A percentile compares a stretch with the other conserved stretches of the same genome.
Evolutionary conservation across 2,113 vertebrate genomes (phyloP).

Genomic region (Oxygymnocypris stewartii): DNA sequence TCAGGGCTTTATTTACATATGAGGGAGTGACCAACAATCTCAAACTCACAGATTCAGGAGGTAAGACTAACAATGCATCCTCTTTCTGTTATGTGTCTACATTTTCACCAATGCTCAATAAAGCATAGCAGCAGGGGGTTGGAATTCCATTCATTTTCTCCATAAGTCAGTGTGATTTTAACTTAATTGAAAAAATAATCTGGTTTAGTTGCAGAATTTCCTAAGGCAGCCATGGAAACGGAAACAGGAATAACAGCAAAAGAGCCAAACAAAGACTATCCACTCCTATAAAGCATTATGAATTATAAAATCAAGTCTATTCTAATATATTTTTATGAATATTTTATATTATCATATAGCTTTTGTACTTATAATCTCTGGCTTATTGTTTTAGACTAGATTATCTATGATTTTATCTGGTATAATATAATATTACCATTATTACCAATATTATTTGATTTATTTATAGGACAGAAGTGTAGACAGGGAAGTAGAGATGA

Average conservation of each 20-base stretch:
- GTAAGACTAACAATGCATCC: conserved; percentile 62
- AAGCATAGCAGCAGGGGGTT: not conserved
- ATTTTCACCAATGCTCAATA: not conserved
- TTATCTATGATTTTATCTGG: not conserved
- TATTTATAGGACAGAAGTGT: not conserved
- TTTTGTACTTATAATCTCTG: not conserved
- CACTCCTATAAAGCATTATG: not conserved
- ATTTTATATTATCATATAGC: not conserved
- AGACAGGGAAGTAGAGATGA: not conserved
- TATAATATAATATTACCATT: too few species aligned
- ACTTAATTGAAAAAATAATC: not conserved
- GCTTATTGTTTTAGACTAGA: not conserved
- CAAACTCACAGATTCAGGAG: conserved; percentile 83
- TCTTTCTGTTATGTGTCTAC: not conserved
- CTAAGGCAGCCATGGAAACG: not conserved
- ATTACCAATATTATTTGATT: not conserved
- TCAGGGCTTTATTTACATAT: conserved; percentile 82
- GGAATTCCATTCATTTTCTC: not conserved
- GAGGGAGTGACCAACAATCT: conserved; percentile 79
- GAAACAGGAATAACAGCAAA: not conserved
- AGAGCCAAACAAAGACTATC: not conserved
- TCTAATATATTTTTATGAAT: not conserved
- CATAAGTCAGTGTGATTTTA: not conserved
- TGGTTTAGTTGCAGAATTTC: not conserved
- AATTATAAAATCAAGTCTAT: not conserved